A percentile compares a stretch with the other conserved stretches of the same genome.
Conservation (phyloP, 23 tunicate species). For the Diplosoma virens region DNA sequence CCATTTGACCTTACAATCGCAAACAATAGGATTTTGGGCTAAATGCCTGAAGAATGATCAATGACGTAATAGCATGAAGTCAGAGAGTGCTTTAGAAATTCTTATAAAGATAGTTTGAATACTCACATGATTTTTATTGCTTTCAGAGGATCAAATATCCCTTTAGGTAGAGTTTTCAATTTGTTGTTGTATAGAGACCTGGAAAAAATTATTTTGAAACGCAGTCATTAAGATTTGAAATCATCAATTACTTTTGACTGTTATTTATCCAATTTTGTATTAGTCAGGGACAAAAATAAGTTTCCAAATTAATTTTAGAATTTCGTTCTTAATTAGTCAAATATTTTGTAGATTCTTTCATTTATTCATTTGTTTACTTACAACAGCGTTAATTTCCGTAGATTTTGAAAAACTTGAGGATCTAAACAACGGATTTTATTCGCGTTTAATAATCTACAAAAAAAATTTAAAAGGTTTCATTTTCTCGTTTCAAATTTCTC, state of each 20-base stretch:
- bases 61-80: not conserved
- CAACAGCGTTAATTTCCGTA: constrained; percentile 54
- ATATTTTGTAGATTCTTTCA: too few relatives aligned
- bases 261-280: too few relatives aligned
- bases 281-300: too few relatives aligned
- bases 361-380: constrained; percentile 42
- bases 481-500: not conserved
- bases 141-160: constrained; percentile 32
- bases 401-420: constrained; percentile 38
- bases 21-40: constrained; percentile 45
- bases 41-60: constrained; percentile 27
- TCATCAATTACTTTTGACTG: too few relatives aligned
- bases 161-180: constrained; percentile 39
- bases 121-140: constrained; percentile 50
- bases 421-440: constrained; percentile 62
- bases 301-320: too few relatives aligned
- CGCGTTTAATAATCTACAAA: constrained; percentile 59
- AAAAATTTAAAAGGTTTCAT: not conserved
- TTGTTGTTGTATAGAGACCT: constrained; percentile 72
- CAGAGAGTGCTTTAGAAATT: too few relatives aligned
- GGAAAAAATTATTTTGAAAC: too few relatives aligned
- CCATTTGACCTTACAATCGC: constrained; percentile 62
- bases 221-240: too few relatives aligned
- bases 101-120: too few relatives aligned
- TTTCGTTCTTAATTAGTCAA: too few relatives aligned